Percentiles rank a stretch among this genome's conserved stretches.
Conservation (phyloP, 2,797 vertebrate species). For the Gymnodraco acuticeps region DNA sequence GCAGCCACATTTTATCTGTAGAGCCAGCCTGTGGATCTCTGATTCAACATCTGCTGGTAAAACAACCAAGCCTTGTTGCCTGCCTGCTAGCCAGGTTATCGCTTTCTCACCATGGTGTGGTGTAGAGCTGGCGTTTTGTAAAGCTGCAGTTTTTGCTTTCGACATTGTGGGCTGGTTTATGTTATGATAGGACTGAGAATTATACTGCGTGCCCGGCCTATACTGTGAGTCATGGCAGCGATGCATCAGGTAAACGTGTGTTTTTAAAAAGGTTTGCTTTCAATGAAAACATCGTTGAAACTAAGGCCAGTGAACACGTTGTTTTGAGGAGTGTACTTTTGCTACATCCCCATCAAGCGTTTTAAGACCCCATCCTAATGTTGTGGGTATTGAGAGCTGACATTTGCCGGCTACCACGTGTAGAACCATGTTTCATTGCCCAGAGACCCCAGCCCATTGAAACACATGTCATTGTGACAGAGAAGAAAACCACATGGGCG, state of each 20-base stretch:
- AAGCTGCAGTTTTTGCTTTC: slow-evolving; percentile 27
- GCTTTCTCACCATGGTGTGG: slow-evolving; percentile 3
- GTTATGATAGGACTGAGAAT: slow-evolving; percentile 64
- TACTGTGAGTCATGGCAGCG: slow-evolving; percentile 63
- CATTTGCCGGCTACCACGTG: slow-evolving; percentile 59
- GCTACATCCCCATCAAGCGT: background rate
- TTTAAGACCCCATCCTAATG: background rate
- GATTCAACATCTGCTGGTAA: slow-evolving; percentile 41
- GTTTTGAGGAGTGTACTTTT: slow-evolving; percentile 14
- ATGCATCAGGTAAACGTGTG: slow-evolving; percentile 53
- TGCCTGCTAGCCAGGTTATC: background rate
- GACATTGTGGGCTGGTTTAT: slow-evolving; percentile 55
- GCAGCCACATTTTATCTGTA: slow-evolving; percentile 73
- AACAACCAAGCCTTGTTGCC: slow-evolving; percentile 15
- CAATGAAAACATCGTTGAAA: background rate
- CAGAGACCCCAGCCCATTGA: slow-evolving; percentile 24
- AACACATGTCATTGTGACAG: background rate
- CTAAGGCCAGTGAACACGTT: slow-evolving; percentile 8
- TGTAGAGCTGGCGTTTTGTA: slow-evolving; percentile 30
- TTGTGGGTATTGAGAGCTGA: slow-evolving; percentile 28
- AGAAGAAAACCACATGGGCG: background rate
- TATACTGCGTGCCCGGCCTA: slow-evolving; percentile 68
- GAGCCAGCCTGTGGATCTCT: slow-evolving; percentile 48
- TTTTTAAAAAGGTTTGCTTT: slow-evolving; percentile 10
- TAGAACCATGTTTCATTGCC: slow-evolving; percentile 35